phyloP scores from a whole-genome alignment of 1,140 invertebrate species.

The Amphibalanus amphitrite region DNA sequence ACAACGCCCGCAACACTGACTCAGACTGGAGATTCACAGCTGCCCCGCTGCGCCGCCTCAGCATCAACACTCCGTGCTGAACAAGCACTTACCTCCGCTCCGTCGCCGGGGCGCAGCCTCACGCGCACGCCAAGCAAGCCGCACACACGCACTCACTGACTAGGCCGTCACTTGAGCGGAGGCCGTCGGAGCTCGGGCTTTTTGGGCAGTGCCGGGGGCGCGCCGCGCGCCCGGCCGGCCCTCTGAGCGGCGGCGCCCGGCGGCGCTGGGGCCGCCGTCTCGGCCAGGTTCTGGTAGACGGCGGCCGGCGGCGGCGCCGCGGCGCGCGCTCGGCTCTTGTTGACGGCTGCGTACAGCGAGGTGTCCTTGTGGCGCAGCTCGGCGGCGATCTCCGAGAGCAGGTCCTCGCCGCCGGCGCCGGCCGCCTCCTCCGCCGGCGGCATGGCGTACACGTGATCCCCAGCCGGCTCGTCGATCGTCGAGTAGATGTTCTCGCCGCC shows the following conservation, averaged over 20 bases:
- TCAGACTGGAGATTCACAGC: no score
- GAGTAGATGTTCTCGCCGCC: neutral
- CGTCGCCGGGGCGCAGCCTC: no score
- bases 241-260: neutral
- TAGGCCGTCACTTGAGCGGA: neutral
- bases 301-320: no score
- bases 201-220: neutral
- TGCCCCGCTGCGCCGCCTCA: no score
- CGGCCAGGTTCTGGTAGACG: neutral
- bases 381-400: neutral
- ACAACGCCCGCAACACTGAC: no score
- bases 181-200: neutral
- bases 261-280: neutral
- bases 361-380: neutral
- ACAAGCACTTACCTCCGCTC: no score
- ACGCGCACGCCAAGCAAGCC: no score
- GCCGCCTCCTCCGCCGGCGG: neutral
- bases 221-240: no score
- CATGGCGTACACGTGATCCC: neutral
- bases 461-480: neutral
- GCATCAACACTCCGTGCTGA: no score
- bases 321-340: neutral
- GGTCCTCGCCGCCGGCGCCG: neutral
- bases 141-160: neutral
- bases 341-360: neutral